Evolutionary conservation across 2,888 invertebrate genomes (phyloP), one percentile per base, ranked within the genome.

Genomic region (Lithosia quadra): DNA sequence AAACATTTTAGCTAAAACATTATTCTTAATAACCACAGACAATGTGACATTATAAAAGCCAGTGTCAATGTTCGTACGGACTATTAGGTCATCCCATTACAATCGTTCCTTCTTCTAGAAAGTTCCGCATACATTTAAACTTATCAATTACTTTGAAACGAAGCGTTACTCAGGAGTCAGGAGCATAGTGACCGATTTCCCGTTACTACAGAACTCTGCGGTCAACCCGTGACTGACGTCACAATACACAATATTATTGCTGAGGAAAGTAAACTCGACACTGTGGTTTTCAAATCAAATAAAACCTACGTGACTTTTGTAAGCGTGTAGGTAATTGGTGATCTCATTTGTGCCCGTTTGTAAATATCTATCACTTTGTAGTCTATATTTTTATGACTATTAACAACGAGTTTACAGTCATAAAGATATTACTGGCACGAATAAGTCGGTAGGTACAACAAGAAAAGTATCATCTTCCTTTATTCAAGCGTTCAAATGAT

Each of bases 201-300:
- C 59, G 36, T 53, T 68, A 56, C 43, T 34, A 60, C 60, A 33
- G 61, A 63, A 60, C 24, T n/a, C 2, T 68, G 67, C 28, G 67
- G 75, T 75, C 33, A 33, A 7, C n/a, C 15, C 3, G 1, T 36
- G 36, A 10, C n/a, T 65, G 61, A 77, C 69, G 71, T 76, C 76
- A 78, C 22, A 33, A 33, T 9, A 57, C 49, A 53, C 39, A 72
- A 60, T 68, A 66, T 34, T 28, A 58, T 60, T n/a, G 33, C 33
- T 5, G 11, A 73, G 63, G 69, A 69, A 77, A 77, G 9, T 59
- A 53, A 60, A 60, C 34, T 22, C 21, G 22, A 36, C 56, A 34
- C 24, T 56, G 36, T 56, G 56, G 36, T 36, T 56, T 58, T 49
- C 34, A 34, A 22, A 59, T 15, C 43, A 59, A 58, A 58, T 33